Base-by-base conservation (phyloP, 2,888 invertebrate genomes). In the Polymixis lichenea region DNA sequence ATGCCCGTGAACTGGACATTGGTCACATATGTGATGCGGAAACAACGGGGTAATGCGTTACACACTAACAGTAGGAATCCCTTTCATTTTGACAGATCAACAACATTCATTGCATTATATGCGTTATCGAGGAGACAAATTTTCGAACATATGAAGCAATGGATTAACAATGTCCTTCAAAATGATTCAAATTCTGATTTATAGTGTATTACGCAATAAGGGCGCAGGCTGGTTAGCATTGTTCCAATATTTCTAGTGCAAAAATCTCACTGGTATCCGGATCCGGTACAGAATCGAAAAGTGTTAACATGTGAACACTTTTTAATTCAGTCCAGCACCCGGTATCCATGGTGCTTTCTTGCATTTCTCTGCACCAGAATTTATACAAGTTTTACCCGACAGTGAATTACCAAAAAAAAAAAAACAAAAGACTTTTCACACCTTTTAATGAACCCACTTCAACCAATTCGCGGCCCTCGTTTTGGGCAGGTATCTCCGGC, bases 401-500 rank as follows among this genome's bases (percentile, higher is more conserved):
- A 3, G 28, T 22, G 8, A 66, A 53, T 38, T 55, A 9, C 4
- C 17, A 28, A 38, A 64, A 71, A 43, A 22, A 69, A n/a, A 43
- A 28, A 61, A 66, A 65, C 32, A 68, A 68, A 68, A 80, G 28
- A 6, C 17, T 28, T 49, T 67, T 51, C 56, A 56, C 55, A 68
- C 62, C 72, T 53, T 72, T 67, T 81, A 70, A 76, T 72, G 60
- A 49, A 67, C n/a, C 51, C 51, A 60, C 58, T 82, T 77, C 22
- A 65, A 82, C 32, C 43, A 46, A 77, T 81, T 58, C 69, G 28
- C 49, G 15, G 49, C 51, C 60, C n/a, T 76, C 72, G 4, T 80
- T 79, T 28, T 61, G 32, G 72, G 58, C 71, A 80, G 80, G 75
- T 82, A 78, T 69, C 70, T 80, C 55, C 43, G 28, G 28, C 74